These are phyloP conservation scores for Pemphigus obesinymphae DNA, from an alignment of 1,140 invertebrate species.

Conservation along the genomic window DNA sequence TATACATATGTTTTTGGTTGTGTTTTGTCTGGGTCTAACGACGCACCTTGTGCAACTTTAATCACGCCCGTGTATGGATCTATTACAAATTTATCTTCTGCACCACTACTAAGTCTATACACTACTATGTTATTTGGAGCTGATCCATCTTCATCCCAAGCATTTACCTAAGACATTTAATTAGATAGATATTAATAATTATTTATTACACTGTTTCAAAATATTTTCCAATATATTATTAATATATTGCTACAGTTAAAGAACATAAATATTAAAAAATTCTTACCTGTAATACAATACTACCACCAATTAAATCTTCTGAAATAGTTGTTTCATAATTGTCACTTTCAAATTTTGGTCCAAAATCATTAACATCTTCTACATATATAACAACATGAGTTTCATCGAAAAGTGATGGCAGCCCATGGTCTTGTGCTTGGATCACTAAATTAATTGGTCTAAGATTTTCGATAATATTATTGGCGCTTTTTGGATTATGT, in stretches of 20 bases:
- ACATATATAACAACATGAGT: constrained; percentile 75
- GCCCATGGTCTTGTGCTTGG: constrained; percentile 72
- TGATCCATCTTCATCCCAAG: constrained; percentile 78
- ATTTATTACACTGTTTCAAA: neutral
- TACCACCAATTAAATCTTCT: constrained; percentile 75
- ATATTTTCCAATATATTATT: neutral
- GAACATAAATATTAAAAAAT: constrained; percentile 34
- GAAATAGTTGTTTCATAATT: constrained; percentile 72
- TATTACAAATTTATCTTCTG: constrained; percentile 87
- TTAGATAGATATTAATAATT: neutral
- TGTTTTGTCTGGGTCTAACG: constrained; percentile 82
- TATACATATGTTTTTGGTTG: constrained; percentile 67
- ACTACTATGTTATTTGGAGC: constrained; percentile 79
- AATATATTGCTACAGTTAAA: neutral
- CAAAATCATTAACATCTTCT: constrained; percentile 82
- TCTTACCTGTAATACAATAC: constrained; percentile 67
- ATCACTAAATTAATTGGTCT: constrained; percentile 70
- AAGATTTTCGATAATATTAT: constrained; percentile 58
- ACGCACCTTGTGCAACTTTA: constrained; percentile 77
- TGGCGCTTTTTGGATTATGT: constrained; percentile 45
- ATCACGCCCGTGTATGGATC: constrained; percentile 76
- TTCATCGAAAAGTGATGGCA: constrained; percentile 67
- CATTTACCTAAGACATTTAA: constrained; percentile 59
- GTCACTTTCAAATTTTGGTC: constrained; percentile 70
- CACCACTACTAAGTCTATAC: constrained; percentile 81